These are phyloP conservation scores for Drosophila cyrtoloma DNA, from an alignment of 2,888 invertebrate species.

Conservation along the genomic window DNA sequence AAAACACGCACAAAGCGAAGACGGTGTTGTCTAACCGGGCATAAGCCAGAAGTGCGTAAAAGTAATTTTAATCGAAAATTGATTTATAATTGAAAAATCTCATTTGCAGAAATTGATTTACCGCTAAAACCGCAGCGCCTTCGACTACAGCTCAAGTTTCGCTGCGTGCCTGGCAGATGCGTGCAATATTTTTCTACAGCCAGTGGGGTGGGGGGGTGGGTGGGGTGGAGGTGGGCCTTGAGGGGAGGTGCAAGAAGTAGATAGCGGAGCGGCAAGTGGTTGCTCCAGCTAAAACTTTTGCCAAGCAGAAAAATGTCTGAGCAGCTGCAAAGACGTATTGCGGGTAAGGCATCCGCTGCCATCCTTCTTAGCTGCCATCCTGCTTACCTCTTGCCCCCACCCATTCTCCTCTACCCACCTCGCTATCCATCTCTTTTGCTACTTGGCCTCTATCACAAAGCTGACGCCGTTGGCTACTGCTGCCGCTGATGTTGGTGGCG, in stretches of 20 bases:
- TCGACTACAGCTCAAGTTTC: conserved; percentile 25
- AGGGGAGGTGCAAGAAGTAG: conserved; percentile 25
- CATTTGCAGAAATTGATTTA: conserved; percentile 84
- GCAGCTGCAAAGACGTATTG: conserved; percentile 57
- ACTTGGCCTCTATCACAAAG: conserved; percentile 59
- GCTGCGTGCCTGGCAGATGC: conserved; percentile 61
- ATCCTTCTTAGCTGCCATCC: conserved; percentile 23
- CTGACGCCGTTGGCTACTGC: conserved; percentile 32
- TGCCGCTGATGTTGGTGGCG: conserved; percentile 39
- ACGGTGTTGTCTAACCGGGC: conserved; percentile 14
- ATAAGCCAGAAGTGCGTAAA: conserved; percentile 80
- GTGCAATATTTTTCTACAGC: conserved; percentile 72
- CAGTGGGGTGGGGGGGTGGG: neutral
- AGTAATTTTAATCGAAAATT: conserved; percentile 86
- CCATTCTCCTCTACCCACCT: neutral
- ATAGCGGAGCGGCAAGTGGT: conserved; percentile 76
- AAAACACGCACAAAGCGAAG: neutral
- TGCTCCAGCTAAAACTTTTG: conserved; percentile 71
- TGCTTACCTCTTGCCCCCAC: neutral
- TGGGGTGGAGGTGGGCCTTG: neutral
- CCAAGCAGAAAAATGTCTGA: conserved; percentile 70
- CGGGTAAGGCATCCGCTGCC: conserved; percentile 51
- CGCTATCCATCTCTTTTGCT: neutral
- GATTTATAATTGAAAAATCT: conserved; percentile 86
- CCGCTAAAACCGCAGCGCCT: conserved; percentile 79